Conservation (phyloP, 2,888 invertebrate species). For the Sthenelais limicola region DNA sequence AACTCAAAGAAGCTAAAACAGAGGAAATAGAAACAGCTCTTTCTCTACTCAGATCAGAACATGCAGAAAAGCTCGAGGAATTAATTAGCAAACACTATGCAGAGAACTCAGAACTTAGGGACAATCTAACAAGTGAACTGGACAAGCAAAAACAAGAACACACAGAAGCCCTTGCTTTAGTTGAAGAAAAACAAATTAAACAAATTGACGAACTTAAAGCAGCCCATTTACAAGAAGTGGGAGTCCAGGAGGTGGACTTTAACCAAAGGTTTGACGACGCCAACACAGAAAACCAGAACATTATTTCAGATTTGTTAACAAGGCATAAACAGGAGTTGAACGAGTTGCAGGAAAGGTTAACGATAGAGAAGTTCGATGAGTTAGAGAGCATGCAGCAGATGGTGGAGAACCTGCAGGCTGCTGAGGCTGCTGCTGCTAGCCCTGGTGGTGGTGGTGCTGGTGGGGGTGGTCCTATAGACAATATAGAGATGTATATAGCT, state of each 20-base stretch:
- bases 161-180: constrained; percentile 13
- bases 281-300: not conserved
- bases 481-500: constrained; percentile 28
- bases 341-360: constrained; percentile 12
- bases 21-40: constrained; percentile 5
- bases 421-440: not conserved
- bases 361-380: constrained; percentile 18
- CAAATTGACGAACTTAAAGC: not conserved
- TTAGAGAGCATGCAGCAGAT: constrained; percentile 8
- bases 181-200: not conserved
- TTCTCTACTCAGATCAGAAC: too few species aligned
- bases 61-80: constrained; percentile 20
- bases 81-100: too few species aligned
- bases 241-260: not conserved
- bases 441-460: not conserved
- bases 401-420: not conserved
- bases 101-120: too few species aligned
- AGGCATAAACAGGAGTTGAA: constrained; percentile 6
- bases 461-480: not conserved
- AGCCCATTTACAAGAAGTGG: not conserved
- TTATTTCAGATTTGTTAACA: not conserved
- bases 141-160: constrained; percentile 45
- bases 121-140: constrained; percentile 1
- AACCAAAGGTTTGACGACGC: not conserved
- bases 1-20: constrained; percentile 38